phyloP scores from a whole-genome alignment of 2,797 vertebrate genomes.

The Myripristis jacobus region DNA sequence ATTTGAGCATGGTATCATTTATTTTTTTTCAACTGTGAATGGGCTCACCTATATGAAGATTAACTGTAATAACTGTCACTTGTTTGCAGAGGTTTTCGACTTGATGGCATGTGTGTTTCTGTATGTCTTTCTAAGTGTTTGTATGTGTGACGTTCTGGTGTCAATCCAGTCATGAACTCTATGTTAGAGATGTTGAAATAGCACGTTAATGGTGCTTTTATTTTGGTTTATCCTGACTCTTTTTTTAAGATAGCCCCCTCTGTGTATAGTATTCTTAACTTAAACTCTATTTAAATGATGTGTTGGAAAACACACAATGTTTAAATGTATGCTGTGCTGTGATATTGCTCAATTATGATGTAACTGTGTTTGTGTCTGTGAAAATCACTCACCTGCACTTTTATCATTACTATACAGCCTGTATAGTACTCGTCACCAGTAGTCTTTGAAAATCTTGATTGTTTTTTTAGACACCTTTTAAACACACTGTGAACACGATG shows the following conservation, averaged over 20 bases:
- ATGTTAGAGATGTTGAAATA: slow-evolving; percentile 77
- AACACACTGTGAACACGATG: slow-evolving; percentile 73
- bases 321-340: slow-evolving; percentile 26
- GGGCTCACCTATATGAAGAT: slow-evolving; percentile 35
- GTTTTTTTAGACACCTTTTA: slow-evolving; percentile 56
- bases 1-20: slow-evolving; percentile 46
- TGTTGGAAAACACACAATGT: slow-evolving; percentile 2
- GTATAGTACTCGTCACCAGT: slow-evolving; percentile 53
- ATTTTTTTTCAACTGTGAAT: slow-evolving; percentile 33
- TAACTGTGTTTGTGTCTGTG: slow-evolving; percentile 26
- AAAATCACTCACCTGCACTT: slow-evolving; percentile 50
- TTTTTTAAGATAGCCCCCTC: slow-evolving; percentile 9
- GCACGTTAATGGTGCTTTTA: slow-evolving; percentile 75
- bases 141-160: slow-evolving; percentile 52
- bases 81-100: slow-evolving; percentile 26
- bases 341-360: not conserved
- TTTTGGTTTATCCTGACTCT: slow-evolving; percentile 17
- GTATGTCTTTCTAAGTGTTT: slow-evolving; percentile 48
- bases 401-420: slow-evolving; percentile 47
- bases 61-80: slow-evolving; percentile 49
- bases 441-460: slow-evolving; percentile 38
- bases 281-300: slow-evolving; percentile 41
- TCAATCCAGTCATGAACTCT: slow-evolving; percentile 74
- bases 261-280: slow-evolving; percentile 24
- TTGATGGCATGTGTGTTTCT: slow-evolving; percentile 21